phyloP scores from a whole-genome alignment of 2,113 vertebrate genomes.

The Glareola pratincola region DNA sequence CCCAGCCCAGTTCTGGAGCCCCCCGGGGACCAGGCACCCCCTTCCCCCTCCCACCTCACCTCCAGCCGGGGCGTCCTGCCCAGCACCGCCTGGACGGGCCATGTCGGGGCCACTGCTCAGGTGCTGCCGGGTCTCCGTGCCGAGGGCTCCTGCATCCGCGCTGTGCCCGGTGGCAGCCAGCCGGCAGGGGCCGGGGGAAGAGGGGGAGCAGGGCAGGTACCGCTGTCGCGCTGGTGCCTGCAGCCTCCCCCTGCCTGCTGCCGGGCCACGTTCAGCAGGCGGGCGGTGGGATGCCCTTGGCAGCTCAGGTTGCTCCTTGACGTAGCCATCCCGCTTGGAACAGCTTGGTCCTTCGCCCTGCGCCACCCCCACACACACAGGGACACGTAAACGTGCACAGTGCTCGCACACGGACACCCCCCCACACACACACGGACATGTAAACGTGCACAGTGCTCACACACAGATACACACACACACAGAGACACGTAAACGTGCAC shows the following conservation, averaged over 20 bases:
- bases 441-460: fast-evolving
- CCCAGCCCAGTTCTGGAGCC: not conserved
- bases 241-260: not conserved
- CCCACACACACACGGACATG: not conserved
- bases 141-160: not conserved
- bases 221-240: fast-evolving
- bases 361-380: not conserved
- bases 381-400: fast-evolving
- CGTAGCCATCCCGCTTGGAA: not conserved
- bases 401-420: not conserved
- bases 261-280: not conserved
- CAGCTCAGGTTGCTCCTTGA: constrained; percentile 30
- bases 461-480: too few relatives aligned
- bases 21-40: fast-evolving
- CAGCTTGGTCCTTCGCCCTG: not conserved
- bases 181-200: not conserved
- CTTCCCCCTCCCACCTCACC: not conserved
- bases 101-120: not conserved
- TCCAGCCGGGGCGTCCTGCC: not conserved
- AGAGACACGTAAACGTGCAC: too few relatives aligned
- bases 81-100: not conserved
- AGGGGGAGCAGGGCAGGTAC: fast-evolving
- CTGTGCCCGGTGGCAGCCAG: not conserved
- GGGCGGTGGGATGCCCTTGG: not conserved
- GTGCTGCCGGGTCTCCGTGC: fast-evolving